Conservation (phyloP, 2,797 vertebrate genomes). For the Chaenodraco wilsoni region DNA sequence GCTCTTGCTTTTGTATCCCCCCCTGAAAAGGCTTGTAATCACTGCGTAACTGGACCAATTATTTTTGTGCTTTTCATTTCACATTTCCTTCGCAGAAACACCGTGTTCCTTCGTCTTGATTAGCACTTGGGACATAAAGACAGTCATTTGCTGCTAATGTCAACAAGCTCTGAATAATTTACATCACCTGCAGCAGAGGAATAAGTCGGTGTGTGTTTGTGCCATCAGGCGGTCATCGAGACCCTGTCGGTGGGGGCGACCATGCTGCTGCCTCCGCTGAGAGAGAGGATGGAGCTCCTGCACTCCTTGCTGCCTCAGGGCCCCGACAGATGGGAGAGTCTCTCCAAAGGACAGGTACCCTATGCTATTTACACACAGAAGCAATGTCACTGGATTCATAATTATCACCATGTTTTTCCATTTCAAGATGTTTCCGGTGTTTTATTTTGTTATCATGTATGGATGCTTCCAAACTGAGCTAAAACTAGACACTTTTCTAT, state of each 20-base stretch:
- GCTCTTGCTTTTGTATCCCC: not conserved
- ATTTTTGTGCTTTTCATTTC: not conserved
- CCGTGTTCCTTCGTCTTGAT: too few relatives aligned
- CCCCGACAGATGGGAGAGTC: constrained; percentile 88
- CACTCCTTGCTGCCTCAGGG: constrained; percentile 87
- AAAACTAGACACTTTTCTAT: too few relatives aligned
- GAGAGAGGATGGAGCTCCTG: constrained; percentile 87
- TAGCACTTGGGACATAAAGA: not conserved
- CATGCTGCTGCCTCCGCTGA: constrained; percentile 86
- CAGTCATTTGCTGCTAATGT: not conserved
- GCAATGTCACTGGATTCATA: not conserved
- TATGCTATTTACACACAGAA: not conserved
- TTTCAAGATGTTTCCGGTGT: too few relatives aligned
- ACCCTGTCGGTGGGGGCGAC: constrained; percentile 87
- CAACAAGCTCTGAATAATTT: not conserved
- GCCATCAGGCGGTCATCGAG: constrained; percentile 84
- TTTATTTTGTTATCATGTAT: too few relatives aligned
- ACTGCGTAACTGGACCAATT: not conserved
- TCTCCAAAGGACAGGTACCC: constrained; percentile 88
- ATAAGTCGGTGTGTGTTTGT: constrained; percentile 33
- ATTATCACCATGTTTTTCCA: not conserved
- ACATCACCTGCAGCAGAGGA: not conserved
- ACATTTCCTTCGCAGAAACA: too few relatives aligned
- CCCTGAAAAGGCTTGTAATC: not conserved
- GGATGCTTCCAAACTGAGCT: too few relatives aligned